Percentiles rank a stretch among this genome's conserved stretches.
Conservation (phyloP, 2,888 invertebrate species). For the Galerucella nymphaeae region DNA sequence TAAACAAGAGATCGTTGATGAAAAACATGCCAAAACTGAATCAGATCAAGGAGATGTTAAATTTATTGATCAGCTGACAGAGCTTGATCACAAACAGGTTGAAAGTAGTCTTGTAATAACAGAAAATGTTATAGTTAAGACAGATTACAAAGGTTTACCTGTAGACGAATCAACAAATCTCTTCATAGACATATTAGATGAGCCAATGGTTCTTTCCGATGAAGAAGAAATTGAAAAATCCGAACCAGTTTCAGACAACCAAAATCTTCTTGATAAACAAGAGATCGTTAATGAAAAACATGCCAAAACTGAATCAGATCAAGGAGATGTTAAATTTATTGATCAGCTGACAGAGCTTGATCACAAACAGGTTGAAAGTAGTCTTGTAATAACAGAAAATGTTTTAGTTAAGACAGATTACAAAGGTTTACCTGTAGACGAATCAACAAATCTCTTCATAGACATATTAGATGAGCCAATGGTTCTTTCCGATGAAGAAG, state of each 20-base stretch:
- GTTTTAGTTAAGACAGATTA: slow-evolving; percentile 40
- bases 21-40: not conserved
- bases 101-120: too few species aligned
- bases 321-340: too few species aligned
- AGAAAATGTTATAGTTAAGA: slow-evolving; percentile 13
- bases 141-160: slow-evolving; percentile 49
- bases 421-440: slow-evolving; percentile 52
- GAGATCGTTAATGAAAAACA: not conserved
- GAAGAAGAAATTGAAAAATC: slow-evolving; percentile 42
- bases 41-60: too few species aligned
- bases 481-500: slow-evolving; percentile 50
- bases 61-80: not conserved
- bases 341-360: not conserved
- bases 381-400: too few species aligned
- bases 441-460: slow-evolving; percentile 59
- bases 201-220: slow-evolving; percentile 52
- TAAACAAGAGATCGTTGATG: too few species aligned
- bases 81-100: not conserved
- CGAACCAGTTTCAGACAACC: not conserved
- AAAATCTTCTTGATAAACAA: not conserved
- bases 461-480: slow-evolving; percentile 58
- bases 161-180: slow-evolving; percentile 54
- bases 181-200: slow-evolving; percentile 61
- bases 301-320: not conserved
- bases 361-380: too few species aligned